Evolutionary conservation across 2,113 vertebrate genomes (phyloP), one percentile per base, ranked within the genome.

Genomic region (Bubo scandiacus): DNA sequence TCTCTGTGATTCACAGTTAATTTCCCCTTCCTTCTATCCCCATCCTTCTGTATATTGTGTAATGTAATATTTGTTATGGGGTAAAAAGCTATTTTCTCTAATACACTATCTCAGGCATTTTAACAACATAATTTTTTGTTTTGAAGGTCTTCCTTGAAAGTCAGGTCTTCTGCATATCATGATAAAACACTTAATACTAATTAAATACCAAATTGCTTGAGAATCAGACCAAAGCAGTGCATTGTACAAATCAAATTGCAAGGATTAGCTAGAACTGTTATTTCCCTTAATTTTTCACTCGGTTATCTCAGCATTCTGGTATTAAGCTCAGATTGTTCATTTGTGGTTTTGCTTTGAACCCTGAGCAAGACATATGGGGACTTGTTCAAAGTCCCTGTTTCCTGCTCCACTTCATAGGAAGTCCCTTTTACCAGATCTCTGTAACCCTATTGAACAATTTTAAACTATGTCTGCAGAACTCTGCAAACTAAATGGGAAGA

Each of bases 401-500:
- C 36, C 70, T 10, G 14, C 18, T 42, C 32, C 32, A 6, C 11
- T 42, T 38, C 29, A 5, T 0, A n/a, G 38, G 42, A 47, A 32
- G 11, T 5, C 10, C 20, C 23, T 40, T 55, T 22, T n/a, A 52
- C 45, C 45, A 52, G 42, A 19, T 51, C 8, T 40, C 55, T 54
- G 20, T 63, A 70, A 17, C 34, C 43, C 20, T 49, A 3, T 6
- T 42, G n/a, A 6, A 59, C 7, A 67, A 38, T 29, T 58, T 29
- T 9, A 27, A 62, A 4, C 16, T 9, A 3, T 1, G 0, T 2
- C 45, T 66, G 47, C 38, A 67, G n/a, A 58, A n/a, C 47, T 38
- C 19, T 57, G 29, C 29, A 30, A 47, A 7, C 27, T 9, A 11
- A 29, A 9, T 12, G 52, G 29, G n/a, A 25, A 59, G 54, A 43